Percentiles rank a stretch among this genome's conserved stretches.
Conservation (phyloP, 2,797 vertebrate genomes). For the Macrochelys suwanniensis region DNA sequence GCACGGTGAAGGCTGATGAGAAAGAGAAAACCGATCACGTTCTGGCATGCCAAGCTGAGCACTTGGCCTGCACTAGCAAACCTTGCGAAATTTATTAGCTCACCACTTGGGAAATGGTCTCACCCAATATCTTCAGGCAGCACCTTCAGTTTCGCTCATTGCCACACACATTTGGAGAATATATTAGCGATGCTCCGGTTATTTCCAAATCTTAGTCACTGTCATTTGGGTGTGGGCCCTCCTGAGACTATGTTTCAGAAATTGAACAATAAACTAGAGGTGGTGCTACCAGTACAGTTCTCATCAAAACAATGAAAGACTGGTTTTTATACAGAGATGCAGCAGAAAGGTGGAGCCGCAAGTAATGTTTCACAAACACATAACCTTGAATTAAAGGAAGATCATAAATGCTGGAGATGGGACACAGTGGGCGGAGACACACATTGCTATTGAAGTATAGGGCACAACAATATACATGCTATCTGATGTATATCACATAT, state of each 20-base stretch:
- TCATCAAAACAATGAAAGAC: conserved; percentile 10
- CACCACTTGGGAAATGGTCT: conserved; percentile 78
- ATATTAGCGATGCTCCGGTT: conserved; percentile 67
- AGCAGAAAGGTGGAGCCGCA: conserved; percentile 31
- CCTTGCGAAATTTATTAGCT: conserved; percentile 74
- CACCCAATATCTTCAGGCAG: conserved; percentile 77
- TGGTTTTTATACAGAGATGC: neutral
- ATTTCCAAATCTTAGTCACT: conserved; percentile 72
- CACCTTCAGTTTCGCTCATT: conserved; percentile 66
- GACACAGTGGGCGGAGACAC: neutral
- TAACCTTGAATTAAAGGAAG: neutral
- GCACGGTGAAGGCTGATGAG: conserved; percentile 29
- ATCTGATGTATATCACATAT: neutral
- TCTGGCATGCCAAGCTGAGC: conserved; percentile 59
- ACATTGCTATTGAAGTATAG: neutral
- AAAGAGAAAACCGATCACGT: conserved; percentile 63
- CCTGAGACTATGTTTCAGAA: conserved; percentile 51
- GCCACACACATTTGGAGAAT: conserved; percentile 70
- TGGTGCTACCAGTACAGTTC: conserved; percentile 38
- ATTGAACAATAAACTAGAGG: conserved; percentile 65
- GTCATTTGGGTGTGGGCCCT: conserved; percentile 67
- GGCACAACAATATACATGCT: neutral
- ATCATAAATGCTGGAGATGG: neutral
- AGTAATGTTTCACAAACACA: neutral
- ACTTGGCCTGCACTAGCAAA: conserved; percentile 57